Percentiles rank a stretch among this genome's conserved stretches.
phyloP scores from a whole-genome alignment of 1,140 invertebrate species.

The Dufourea novaeangliae region DNA sequence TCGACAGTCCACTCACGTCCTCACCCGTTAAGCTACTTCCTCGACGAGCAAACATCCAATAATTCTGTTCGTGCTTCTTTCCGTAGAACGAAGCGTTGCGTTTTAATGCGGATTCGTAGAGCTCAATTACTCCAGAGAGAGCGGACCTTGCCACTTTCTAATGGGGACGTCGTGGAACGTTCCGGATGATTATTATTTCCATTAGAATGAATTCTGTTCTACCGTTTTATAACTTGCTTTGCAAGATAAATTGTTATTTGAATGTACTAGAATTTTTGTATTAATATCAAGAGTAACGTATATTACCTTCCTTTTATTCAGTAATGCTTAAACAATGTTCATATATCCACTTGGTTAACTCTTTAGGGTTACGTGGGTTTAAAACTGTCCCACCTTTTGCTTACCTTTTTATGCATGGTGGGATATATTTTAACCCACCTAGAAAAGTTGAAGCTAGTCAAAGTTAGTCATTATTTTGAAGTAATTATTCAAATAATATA shows the following conservation, averaged over 20 bases:
- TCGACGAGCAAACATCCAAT: conserved; percentile 66
- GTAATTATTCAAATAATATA: too few relatives aligned
- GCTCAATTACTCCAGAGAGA: conserved; percentile 51
- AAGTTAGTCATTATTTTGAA: too few relatives aligned
- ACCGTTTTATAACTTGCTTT: not conserved
- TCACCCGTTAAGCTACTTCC: conserved; percentile 65
- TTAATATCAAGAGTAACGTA: too few relatives aligned
- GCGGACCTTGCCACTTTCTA: conserved; percentile 25
- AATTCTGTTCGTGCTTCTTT: conserved; percentile 66
- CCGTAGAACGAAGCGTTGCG: conserved; percentile 41
- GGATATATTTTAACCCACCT: too few relatives aligned
- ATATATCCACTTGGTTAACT: too few relatives aligned
- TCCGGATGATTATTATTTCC: not conserved
- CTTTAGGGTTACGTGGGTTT: too few relatives aligned
- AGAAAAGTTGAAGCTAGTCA: too few relatives aligned
- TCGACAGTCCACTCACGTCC: conserved; percentile 64
- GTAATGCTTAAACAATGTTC: too few relatives aligned
- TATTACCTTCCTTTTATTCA: too few relatives aligned
- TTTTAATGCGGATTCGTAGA: conserved; percentile 48
- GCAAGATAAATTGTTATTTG: not conserved
- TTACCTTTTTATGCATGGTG: too few relatives aligned
- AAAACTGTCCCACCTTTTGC: too few relatives aligned
- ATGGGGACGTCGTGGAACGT: conserved; percentile 17
- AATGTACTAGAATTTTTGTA: too few relatives aligned
- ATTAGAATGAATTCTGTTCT: not conserved